Conservation (phyloP, 2,113 vertebrate genomes). For the Lethenteron reissneri region DNA sequence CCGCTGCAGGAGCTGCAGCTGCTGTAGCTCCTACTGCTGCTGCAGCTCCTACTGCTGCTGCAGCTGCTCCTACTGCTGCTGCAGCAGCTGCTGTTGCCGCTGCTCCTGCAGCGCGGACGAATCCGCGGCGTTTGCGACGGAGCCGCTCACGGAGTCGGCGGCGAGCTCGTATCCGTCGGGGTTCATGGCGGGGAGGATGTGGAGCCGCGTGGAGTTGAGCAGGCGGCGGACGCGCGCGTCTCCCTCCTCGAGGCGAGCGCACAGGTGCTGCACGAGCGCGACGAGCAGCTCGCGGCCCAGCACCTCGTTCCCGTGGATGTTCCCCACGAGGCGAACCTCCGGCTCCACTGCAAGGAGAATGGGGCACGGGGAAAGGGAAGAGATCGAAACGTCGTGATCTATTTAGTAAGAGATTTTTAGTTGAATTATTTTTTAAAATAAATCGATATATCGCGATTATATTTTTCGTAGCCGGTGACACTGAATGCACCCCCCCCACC, state of each 20-base stretch:
- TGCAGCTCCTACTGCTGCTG: too few relatives aligned
- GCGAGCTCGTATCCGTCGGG: constrained; percentile 86
- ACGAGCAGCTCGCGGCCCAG: constrained; percentile 63
- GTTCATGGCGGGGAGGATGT: constrained; percentile 85
- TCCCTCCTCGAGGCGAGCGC: constrained; percentile 59
- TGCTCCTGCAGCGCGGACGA: too few relatives aligned
- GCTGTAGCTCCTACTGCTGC: too few relatives aligned
- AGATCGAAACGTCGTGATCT: too few relatives aligned
- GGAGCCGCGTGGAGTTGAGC: constrained; percentile 70
- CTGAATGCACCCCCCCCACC: too few relatives aligned
- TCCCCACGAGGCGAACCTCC: constrained; percentile 71
- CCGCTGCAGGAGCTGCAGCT: too few relatives aligned
- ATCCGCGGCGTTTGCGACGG: too few relatives aligned
- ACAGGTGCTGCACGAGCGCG: constrained; percentile 69
- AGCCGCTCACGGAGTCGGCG: constrained; percentile 21
- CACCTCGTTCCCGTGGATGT: constrained; percentile 95
- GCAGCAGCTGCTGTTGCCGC: too few relatives aligned
- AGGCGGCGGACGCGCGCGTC: constrained; percentile 51
- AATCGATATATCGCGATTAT: neutral
- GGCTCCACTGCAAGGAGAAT: constrained; percentile 48
- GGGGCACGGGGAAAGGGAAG: too few relatives aligned
- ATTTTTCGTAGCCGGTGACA: too few relatives aligned
- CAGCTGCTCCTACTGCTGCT: too few relatives aligned
- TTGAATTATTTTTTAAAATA: neutral
- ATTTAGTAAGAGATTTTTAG: constrained; percentile 9